phyloP scores from a whole-genome alignment of 2,113 vertebrate genomes.

The Addax nasomaculatus region DNA sequence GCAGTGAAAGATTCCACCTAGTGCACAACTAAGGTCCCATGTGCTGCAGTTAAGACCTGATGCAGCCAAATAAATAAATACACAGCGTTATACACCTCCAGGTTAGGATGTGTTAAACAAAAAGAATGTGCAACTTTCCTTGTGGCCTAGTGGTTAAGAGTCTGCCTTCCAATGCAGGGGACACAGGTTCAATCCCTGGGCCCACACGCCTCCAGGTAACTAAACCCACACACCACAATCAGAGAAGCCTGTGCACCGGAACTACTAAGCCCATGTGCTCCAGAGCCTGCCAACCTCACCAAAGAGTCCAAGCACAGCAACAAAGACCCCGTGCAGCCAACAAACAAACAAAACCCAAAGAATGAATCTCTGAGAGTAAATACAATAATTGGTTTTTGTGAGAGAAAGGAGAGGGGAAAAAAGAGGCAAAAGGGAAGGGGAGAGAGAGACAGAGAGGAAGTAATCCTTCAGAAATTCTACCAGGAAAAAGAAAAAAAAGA shows the following conservation, averaged over 20 bases:
- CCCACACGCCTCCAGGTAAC: background rate
- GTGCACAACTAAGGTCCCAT: background rate
- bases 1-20: background rate
- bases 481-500: background rate
- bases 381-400: background rate
- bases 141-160: background rate
- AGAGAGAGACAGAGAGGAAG: background rate
- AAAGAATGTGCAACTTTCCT: background rate
- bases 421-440: background rate
- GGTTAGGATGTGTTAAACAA: background rate
- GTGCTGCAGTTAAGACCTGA: background rate
- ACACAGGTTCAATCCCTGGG: background rate
- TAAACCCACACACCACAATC: background rate
- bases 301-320: background rate
- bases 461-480: background rate
- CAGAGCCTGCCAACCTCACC: background rate
- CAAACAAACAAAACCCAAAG: background rate
- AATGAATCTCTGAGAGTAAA: background rate
- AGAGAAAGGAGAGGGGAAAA: background rate
- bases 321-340: background rate
- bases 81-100: background rate
- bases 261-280: background rate
- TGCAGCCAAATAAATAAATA: background rate
- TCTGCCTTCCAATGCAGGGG: background rate
- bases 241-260: background rate